These are phyloP conservation scores for Temnothorax nylanderi DNA, from an alignment of 1,140 invertebrate genomes.

Conservation along the genomic window DNA sequence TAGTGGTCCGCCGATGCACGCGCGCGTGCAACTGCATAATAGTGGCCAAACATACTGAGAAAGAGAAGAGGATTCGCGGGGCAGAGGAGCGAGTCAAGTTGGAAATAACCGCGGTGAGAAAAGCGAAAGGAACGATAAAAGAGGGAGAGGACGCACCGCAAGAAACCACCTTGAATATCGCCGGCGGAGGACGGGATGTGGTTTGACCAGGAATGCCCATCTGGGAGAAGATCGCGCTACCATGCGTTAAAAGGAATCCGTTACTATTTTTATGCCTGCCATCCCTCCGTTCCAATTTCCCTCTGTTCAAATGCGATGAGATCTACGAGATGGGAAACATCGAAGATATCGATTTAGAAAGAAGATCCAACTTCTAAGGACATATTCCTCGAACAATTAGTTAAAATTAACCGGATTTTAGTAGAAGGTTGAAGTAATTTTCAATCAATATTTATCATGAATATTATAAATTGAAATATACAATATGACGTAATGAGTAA, in stretches of 20 bases:
- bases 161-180: slow-evolving; percentile 66
- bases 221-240: slow-evolving; percentile 50
- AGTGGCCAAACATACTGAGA: slow-evolving; percentile 69
- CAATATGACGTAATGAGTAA: neutral
- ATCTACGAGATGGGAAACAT: neutral
- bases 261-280: slow-evolving; percentile 33
- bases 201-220: slow-evolving; percentile 70
- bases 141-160: slow-evolving; percentile 29
- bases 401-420: neutral
- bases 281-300: neutral
- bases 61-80: neutral
- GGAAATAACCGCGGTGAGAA: slow-evolving; percentile 40
- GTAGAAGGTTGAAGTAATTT: neutral
- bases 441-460: neutral
- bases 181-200: slow-evolving; percentile 48
- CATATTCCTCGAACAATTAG: neutral
- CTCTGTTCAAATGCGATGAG: neutral
- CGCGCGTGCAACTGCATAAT: slow-evolving; percentile 72
- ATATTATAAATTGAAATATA: slow-evolving; percentile 19
- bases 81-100: slow-evolving; percentile 6
- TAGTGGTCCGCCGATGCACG: slow-evolving; percentile 78
- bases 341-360: neutral
- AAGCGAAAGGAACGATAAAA: slow-evolving; percentile 59
- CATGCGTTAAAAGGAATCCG: slow-evolving; percentile 52
- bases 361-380: neutral